Conservation (phyloP, 2,888 invertebrate species). For the Coremacera marginata region DNA sequence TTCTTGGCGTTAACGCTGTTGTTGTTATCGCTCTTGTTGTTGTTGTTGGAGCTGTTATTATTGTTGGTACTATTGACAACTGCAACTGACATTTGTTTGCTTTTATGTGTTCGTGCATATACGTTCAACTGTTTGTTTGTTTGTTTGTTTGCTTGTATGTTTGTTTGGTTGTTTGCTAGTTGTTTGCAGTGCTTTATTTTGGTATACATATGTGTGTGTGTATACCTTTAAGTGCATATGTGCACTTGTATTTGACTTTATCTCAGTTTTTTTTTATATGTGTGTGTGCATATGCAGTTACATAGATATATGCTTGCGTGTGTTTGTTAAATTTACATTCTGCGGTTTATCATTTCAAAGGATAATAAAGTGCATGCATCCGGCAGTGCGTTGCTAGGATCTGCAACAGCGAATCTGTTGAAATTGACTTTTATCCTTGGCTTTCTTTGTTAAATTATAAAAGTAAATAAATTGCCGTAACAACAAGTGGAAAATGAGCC, state of each 20-base stretch:
- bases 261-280: not conserved
- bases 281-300: not conserved
- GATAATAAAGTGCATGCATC: slow-evolving; percentile 31
- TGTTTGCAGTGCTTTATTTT: slow-evolving; percentile 7
- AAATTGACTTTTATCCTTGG: slow-evolving; percentile 24
- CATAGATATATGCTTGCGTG: not conserved
- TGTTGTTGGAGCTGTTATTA: slow-evolving; percentile 16
- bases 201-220: not conserved
- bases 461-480: slow-evolving; percentile 30
- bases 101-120: slow-evolving; percentile 40
- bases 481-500: not conserved
- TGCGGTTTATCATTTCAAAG: slow-evolving; percentile 37
- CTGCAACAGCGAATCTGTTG: slow-evolving; percentile 13
- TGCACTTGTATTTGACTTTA: not conserved
- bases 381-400: slow-evolving; percentile 25
- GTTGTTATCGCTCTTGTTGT: slow-evolving; percentile 6
- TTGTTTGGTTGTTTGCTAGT: not conserved
- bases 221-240: slow-evolving; percentile 9
- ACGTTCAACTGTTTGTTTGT: not conserved
- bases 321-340: slow-evolving; percentile 30
- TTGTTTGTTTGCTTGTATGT: not conserved
- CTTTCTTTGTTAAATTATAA: slow-evolving; percentile 19
- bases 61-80: slow-evolving; percentile 22
- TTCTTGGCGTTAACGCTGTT: not conserved
- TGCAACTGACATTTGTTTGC: slow-evolving; percentile 46